A percentile compares a stretch with the other conserved stretches of the same genome.
phyloP scores from a whole-genome alignment of 1,140 invertebrate species.

The Spodoptera litura region DNA sequence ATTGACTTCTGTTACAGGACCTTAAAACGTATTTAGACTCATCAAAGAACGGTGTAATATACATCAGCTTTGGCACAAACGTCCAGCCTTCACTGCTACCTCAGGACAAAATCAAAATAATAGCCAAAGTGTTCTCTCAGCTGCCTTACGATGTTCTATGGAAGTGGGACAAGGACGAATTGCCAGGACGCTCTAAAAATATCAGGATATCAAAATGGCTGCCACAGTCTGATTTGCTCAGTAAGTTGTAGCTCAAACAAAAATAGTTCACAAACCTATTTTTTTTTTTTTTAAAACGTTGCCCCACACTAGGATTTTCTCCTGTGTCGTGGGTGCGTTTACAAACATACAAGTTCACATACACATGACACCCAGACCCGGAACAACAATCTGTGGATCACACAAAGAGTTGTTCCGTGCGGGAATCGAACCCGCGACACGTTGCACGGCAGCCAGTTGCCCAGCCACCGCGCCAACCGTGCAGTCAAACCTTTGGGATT shows the following conservation, averaged over 20 bases:
- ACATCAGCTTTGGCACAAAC: slow-evolving; percentile 87
- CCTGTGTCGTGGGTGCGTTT: too few relatives aligned
- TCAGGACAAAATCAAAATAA: slow-evolving; percentile 67
- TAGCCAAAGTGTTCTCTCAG: slow-evolving; percentile 80
- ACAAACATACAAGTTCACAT: too few relatives aligned
- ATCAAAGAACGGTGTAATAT: slow-evolving; percentile 70
- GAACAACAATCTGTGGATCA: too few relatives aligned
- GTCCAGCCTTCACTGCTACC: slow-evolving; percentile 78
- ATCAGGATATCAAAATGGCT: slow-evolving; percentile 84
- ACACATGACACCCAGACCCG: too few relatives aligned
- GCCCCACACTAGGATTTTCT: too few relatives aligned
- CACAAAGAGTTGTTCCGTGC: too few relatives aligned
- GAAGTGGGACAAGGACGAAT: slow-evolving; percentile 76
- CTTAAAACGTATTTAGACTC: slow-evolving; percentile 57
- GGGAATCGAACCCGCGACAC: too few relatives aligned
- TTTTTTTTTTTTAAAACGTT: too few relatives aligned
- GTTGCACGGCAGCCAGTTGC: too few relatives aligned
- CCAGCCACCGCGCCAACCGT: too few relatives aligned
- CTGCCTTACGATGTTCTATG: slow-evolving; percentile 82
- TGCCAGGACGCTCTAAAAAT: slow-evolving; percentile 77
- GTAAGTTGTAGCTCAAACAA: slow-evolving; percentile 10
- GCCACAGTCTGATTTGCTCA: slow-evolving; percentile 80
- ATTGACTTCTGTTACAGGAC: slow-evolving; percentile 44
- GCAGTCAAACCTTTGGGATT: too few relatives aligned
- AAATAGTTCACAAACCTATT: too few relatives aligned